These are phyloP conservation scores for Morone chrysops DNA, from an alignment of 2,113 vertebrate genomes.

Conservation along the genomic window DNA sequence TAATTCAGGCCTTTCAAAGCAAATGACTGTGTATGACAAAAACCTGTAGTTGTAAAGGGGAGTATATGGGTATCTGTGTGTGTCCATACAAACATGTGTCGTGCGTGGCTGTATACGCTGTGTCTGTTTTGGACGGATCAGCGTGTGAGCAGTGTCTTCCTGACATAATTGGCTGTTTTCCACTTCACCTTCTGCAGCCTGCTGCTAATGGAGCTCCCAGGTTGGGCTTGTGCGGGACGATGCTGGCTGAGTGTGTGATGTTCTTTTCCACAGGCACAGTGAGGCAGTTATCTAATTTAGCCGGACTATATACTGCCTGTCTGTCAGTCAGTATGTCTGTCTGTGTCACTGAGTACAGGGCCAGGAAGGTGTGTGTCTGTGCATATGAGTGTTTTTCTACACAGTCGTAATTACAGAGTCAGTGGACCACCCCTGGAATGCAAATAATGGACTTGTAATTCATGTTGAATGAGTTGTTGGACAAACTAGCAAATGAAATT, in stretches of 20 bases:
- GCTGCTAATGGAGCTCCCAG: constrained; percentile 27
- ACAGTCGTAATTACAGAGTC: constrained; percentile 43
- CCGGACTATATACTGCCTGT: background rate
- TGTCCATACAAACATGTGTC: background rate
- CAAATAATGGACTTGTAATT: constrained; percentile 52
- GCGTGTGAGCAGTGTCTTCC: background rate
- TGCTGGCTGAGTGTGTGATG: constrained; percentile 3
- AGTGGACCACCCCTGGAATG: constrained; percentile 34
- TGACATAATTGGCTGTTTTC: constrained; percentile 33
- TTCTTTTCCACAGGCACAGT: constrained; percentile 21
- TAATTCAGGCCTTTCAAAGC: background rate
- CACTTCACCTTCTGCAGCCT: constrained; percentile 25
- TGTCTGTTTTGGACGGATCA: background rate
- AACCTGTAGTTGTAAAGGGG: no score
- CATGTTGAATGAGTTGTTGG: constrained; percentile 64
- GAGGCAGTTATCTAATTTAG: constrained; percentile 20
- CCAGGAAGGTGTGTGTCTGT: background rate
- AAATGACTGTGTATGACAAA: background rate
- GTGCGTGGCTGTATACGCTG: background rate
- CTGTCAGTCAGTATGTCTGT: background rate
- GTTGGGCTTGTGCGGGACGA: constrained; percentile 20
- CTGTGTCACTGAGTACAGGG: constrained; percentile 1
- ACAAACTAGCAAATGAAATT: constrained; percentile 53
- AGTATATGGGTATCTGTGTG: background rate
- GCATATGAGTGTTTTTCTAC: constrained; percentile 3